Base-by-base conservation (phyloP, 2,113 vertebrate genomes). In the Platycercus adscitus region DNA sequence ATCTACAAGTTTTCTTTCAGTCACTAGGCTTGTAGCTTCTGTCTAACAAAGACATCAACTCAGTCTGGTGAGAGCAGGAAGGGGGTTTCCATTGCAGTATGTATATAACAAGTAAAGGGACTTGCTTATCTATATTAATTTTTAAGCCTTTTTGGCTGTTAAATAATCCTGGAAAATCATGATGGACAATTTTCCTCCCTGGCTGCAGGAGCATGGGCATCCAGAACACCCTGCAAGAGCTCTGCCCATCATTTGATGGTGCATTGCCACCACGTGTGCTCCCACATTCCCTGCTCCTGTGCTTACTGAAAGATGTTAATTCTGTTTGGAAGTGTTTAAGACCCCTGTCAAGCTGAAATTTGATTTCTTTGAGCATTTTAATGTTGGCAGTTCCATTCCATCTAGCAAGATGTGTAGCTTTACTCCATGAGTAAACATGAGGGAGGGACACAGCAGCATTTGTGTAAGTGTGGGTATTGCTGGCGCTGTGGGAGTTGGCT, bases 351-450 rank as follows among this genome's bases (percentile, higher is more conserved):
- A 72, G 25, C 31, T 31, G 15, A 75, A 88, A 39, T 64, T 20
- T 31, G 1, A n/a, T 75, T 85, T 76, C 13, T 65, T 58, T 9
- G n/a, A 58, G 15, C 15, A 15, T 52, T 76, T 77, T 65, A 26
- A 17, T 73, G 72, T 77, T 5, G 3, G 43, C 15, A 3, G 55
- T 49, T 81, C 5, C 37, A 11, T n/a, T 86, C 24, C 46, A 60
- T 60, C 43, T 66, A 29, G 14, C 33, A 49, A 33, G 79, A 33
- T 33, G 11, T 2, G 1, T 79, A 61, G 37, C 46, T 90, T 82
- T 55, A 28, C 10, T 75, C 47, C 37, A 12, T 0, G 0, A 43
- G 25, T 16, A 50, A 41, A 6, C 13, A n/a, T 0, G 0, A 76
- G 39, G 44, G 23, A 65, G 24, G 29, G 11, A 50, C 11, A 10